Percentiles rank a stretch among this genome's conserved stretches.
Conservation (phyloP, 1,140 invertebrate genomes). For the Diachasma alloeum region DNA sequence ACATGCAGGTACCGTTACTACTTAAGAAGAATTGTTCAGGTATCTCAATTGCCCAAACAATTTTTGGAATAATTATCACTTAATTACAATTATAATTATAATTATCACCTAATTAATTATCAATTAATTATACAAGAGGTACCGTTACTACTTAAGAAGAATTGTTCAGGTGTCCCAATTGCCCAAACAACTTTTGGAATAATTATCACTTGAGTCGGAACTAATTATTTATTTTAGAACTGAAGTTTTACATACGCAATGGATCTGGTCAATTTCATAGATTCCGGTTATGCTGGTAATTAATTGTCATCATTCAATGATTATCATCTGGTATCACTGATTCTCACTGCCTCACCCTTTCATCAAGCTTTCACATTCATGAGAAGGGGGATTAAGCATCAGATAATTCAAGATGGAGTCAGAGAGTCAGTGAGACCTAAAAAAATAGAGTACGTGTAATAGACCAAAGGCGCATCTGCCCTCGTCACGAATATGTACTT, state of each 20-base stretch:
- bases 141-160: too few relatives aligned
- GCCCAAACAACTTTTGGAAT: not conserved
- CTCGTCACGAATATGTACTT: conserved; percentile 6
- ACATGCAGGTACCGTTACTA: too few relatives aligned
- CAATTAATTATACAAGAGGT: too few relatives aligned
- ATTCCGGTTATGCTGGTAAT: not conserved
- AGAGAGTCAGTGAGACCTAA: conserved; percentile 50
- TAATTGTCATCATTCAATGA: not conserved
- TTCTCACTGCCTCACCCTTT: conserved; percentile 10
- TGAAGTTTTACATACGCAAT: too few relatives aligned
- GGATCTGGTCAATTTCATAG: not conserved
- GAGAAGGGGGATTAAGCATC: conserved; percentile 37
- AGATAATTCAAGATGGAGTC: conserved; percentile 62
- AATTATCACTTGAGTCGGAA: too few relatives aligned
- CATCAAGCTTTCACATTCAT: not conserved
- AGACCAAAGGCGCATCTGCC: conserved; percentile 19
- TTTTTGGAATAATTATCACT: not conserved
- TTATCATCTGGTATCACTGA: not conserved
- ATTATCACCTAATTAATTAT: too few relatives aligned
- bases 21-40: too few relatives aligned
- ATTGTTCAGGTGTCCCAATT: too few relatives aligned
- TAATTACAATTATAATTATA: too few relatives aligned
- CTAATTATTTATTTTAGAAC: too few relatives aligned
- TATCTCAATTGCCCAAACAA: not conserved
- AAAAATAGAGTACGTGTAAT: conserved; percentile 2